Evolutionary conservation across 2,113 vertebrate genomes (phyloP), one percentile per base, ranked within the genome.

Genomic region (Tetraodon nigroviridis): DNA sequence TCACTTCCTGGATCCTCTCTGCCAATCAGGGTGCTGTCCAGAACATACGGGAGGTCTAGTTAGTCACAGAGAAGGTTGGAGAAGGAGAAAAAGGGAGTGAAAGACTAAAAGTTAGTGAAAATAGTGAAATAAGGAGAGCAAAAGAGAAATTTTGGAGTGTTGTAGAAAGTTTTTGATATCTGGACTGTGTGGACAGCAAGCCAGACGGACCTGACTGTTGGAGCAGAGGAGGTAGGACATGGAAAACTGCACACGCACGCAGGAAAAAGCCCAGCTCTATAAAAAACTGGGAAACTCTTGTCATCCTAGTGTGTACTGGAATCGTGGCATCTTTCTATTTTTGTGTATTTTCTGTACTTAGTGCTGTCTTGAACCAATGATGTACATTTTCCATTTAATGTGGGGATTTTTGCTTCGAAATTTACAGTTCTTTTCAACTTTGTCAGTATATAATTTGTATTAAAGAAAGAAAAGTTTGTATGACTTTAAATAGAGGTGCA

Each of bases 201-300:
- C 2, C 11, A 3, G 17, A 37, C 55, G 46, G 58, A 58, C 15
- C 63, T 45, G 62, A 11, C 55, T 14, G 20, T 50, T 55, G 40
- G 48, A 67, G 20, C 40, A 46, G 22, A 66, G 32, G 60, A 82
- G 82, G 82, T 79, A 79, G 76, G 82, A 55, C 51, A 70, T 41
- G 55, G 52, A 44, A 60, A 58, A 62, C 49, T 13, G 3, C 19
- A 58, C 22, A 37, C 44, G 52, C 22, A 47, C 12, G 15, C 51
- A 52, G 32, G 19, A 61, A 65, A 47, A 52, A 13, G 21, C 19
- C 40, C 20, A 67, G 46, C 51, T 58, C 6, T 37, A 0, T 10
- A 37, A 11, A 11, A 37, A 37, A 37, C 27, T 12, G 1, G 11
- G 41, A 22, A 51, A n/a, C 42, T 14, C 20, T 51, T 17, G 13